Conservation (phyloP, 2,113 vertebrate genomes). For the Catharus bicknelli region DNA sequence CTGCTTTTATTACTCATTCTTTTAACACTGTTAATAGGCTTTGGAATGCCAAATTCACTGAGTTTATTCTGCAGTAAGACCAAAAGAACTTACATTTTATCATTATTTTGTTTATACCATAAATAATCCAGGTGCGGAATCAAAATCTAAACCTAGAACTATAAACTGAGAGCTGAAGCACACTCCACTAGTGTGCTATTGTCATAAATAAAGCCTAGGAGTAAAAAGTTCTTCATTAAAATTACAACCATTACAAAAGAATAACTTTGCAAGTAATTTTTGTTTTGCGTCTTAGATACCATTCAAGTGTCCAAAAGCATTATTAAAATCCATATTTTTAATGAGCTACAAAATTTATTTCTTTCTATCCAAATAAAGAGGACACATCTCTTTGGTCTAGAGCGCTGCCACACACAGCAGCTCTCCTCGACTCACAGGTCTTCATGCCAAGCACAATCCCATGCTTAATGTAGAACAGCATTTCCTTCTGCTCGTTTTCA, state of each 20-base stretch:
- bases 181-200: not conserved
- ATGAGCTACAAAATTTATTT: not conserved
- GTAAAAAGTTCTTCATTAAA: not conserved
- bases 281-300: not conserved
- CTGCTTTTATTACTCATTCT: conserved; percentile 29
- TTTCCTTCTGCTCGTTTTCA: not conserved
- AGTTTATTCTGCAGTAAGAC: not conserved
- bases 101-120: not conserved
- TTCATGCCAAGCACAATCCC: not conserved
- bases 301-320: not conserved
- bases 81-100: not conserved
- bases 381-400: not conserved
- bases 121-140: not conserved
- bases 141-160: not conserved
- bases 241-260: not conserved
- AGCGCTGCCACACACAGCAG: not conserved
- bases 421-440: not conserved
- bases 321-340: not conserved
- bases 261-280: not conserved
- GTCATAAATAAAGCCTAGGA: not conserved
- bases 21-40: not conserved
- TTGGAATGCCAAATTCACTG: not conserved
- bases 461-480: accelerated
- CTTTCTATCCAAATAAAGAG: not conserved
- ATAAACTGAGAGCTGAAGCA: not conserved